Percentiles rank a stretch among this genome's conserved stretches.
These are phyloP conservation scores for Aphyosemion australe DNA, from an alignment of 2,113 vertebrate species.

Conservation along the genomic window DNA sequence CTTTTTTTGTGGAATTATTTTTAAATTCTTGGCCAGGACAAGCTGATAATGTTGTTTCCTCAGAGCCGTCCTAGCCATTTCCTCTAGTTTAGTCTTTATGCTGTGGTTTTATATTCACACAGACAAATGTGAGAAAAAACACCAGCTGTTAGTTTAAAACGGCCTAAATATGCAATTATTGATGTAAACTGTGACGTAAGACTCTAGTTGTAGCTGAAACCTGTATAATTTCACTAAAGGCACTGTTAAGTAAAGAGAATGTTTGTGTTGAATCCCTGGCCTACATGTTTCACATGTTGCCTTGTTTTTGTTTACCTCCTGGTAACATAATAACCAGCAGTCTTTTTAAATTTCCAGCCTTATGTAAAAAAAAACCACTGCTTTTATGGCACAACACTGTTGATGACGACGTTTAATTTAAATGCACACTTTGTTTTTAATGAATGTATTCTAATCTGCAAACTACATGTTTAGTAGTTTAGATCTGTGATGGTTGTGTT, in stretches of 20 bases:
- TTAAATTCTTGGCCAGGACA: too few species aligned
- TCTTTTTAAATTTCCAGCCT: background rate
- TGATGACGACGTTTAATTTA: background rate
- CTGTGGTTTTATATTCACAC: background rate
- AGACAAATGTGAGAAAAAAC: background rate
- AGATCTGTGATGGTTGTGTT: too few species aligned
- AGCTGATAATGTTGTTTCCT: background rate
- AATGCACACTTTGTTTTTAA: too few species aligned
- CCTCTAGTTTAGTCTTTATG: background rate
- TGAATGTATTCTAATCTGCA: conserved; percentile 5
- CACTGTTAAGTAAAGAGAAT: conserved; percentile 9
- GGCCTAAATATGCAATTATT: conserved; percentile 34
- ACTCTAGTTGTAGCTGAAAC: conserved; percentile 24
- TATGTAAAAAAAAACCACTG: background rate
- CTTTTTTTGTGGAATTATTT: too few species aligned
- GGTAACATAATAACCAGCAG: background rate
- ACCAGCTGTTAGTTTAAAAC: conserved; percentile 1
- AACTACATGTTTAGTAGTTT: background rate
- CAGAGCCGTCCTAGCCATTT: too few species aligned
- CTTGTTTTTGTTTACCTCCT: background rate
- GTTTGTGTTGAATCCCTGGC: background rate
- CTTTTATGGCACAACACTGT: background rate
- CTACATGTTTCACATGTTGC: too few species aligned
- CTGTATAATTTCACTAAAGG: conserved; percentile 17
- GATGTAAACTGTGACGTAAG: background rate